A percentile compares a stretch with the other conserved stretches of the same genome.
Conservation (phyloP, 2,113 vertebrate species). For the Megaptera novaeangliae region DNA sequence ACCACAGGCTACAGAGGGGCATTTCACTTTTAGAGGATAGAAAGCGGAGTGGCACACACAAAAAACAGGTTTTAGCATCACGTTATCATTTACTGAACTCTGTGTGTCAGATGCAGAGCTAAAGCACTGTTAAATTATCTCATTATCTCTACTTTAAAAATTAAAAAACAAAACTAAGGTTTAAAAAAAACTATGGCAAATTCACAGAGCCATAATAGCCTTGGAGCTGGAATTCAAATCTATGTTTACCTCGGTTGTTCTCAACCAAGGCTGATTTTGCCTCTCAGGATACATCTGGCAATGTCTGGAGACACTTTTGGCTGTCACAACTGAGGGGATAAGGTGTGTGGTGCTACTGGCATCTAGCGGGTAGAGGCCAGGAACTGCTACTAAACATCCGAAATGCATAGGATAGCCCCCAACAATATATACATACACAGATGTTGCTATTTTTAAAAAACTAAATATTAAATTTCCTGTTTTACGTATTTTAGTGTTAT, state of each 20-base stretch:
- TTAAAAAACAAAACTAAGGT: neutral
- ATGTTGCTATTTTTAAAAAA: neutral
- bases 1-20: neutral
- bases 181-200: neutral
- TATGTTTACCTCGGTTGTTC: neutral
- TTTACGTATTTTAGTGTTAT: neutral
- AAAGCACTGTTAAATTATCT: neutral
- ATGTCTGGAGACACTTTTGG: neutral
- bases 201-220: neutral
- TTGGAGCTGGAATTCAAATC: neutral
- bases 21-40: neutral
- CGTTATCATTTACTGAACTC: neutral
- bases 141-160: neutral
- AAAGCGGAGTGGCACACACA: neutral
- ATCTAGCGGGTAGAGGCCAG: neutral
- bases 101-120: neutral
- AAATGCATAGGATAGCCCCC: neutral
- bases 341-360: neutral
- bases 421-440: neutral
- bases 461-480: neutral
- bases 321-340: neutral
- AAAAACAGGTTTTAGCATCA: neutral
- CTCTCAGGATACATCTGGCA: neutral
- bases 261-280: neutral
- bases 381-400: neutral